Conservation (phyloP, 1,140 invertebrate genomes). For the Bilobella aurantiaca region DNA sequence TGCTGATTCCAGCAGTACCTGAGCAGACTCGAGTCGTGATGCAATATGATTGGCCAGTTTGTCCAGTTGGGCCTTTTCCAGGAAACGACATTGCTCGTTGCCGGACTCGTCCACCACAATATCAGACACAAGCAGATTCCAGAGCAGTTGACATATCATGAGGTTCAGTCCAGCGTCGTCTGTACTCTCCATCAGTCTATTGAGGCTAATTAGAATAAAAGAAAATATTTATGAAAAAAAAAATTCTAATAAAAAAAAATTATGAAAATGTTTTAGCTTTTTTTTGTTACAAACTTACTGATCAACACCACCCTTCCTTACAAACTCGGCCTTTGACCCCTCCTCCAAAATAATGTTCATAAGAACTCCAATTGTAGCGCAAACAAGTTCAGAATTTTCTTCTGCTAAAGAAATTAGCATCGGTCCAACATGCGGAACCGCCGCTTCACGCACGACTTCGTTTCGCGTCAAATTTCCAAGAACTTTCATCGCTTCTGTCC, state of each 20-base stretch:
- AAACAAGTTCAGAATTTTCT: conserved; percentile 47
- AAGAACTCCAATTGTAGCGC: conserved; percentile 54
- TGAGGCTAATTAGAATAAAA: conserved; percentile 41
- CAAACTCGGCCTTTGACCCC: conserved; percentile 46
- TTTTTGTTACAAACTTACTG: conserved; percentile 38
- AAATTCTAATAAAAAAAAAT: background rate
- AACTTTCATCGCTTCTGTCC: conserved; percentile 53
- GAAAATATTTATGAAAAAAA: background rate
- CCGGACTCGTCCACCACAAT: background rate
- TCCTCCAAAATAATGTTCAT: conserved; percentile 58
- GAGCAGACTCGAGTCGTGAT: background rate
- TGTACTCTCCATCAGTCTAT: conserved; percentile 46
- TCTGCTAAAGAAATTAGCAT: conserved; percentile 46
- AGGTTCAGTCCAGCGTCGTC: conserved; percentile 52
- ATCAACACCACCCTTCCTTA: conserved; percentile 42
- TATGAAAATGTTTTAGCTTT: background rate
- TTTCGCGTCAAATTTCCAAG: conserved; percentile 56
- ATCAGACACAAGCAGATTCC: conserved; percentile 45
- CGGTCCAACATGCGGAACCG: conserved; percentile 46
- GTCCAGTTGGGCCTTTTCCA: background rate
- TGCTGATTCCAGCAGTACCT: background rate
- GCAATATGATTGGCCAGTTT: background rate
- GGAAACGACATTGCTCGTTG: background rate
- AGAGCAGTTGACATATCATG: conserved; percentile 55
- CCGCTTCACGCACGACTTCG: conserved; percentile 47